A percentile compares a stretch with the other conserved stretches of the same genome.
Conservation (phyloP, 2,888 invertebrate genomes). For the Trichopoda pennipes region DNA sequence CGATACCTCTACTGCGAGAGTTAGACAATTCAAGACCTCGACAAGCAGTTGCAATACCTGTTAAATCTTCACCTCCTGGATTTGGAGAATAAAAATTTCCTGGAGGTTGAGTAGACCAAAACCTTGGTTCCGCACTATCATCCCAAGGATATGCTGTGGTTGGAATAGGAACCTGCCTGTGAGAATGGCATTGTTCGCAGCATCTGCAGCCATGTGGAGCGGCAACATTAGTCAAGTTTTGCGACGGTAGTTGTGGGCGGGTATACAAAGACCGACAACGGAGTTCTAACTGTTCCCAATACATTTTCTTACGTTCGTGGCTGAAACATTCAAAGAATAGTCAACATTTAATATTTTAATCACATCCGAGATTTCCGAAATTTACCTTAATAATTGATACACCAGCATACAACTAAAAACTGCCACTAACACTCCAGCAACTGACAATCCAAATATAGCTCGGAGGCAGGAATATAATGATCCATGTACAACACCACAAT, state of each 20-base stretch:
- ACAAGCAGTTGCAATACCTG: constrained; percentile 68
- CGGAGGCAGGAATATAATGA: constrained; percentile 93
- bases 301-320: constrained; percentile 96
- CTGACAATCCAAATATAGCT: constrained; percentile 94
- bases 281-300: constrained; percentile 94
- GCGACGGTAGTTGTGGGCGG: constrained; percentile 78
- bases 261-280: constrained; percentile 90
- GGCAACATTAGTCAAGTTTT: constrained; percentile 77
- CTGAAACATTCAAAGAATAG: constrained; percentile 80
- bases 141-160: constrained; percentile 84
- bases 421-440: constrained; percentile 93
- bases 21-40: constrained; percentile 76
- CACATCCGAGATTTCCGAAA: background rate
- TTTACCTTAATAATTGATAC: constrained; percentile 90
- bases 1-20: constrained; percentile 77
- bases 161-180: constrained; percentile 82
- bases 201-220: constrained; percentile 84
- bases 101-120: constrained; percentile 83
- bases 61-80: constrained; percentile 84
- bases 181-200: constrained; percentile 85
- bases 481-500: constrained; percentile 95
- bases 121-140: constrained; percentile 80
- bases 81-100: constrained; percentile 93
- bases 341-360: background rate
- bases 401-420: constrained; percentile 96